These are phyloP conservation scores for Speoplatyrhinus poulsoni DNA, from an alignment of 2,113 vertebrate genomes.

Conservation along the genomic window DNA sequence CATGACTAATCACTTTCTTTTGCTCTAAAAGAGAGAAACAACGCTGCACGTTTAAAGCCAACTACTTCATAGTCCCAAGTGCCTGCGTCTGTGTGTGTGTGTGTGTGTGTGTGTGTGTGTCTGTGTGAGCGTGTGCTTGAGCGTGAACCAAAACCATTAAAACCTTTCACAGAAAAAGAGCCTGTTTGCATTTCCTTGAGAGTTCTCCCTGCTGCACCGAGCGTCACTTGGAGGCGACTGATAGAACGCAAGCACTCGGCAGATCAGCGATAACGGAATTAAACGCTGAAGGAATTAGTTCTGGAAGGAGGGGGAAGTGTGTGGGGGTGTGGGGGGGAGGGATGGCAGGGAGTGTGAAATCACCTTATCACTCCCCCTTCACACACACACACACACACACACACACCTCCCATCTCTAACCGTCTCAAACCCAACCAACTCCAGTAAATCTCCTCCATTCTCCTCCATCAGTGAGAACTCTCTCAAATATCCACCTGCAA, in stretches of 20 bases:
- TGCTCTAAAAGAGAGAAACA: background rate
- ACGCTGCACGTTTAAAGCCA: background rate
- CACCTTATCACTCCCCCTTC: too few species aligned
- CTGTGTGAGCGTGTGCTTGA: background rate
- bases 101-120: background rate
- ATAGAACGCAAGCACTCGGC: constrained; percentile 10
- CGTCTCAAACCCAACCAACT: background rate
- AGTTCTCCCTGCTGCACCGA: constrained; percentile 14
- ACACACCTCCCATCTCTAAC: constrained; percentile 43
- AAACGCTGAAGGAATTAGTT: constrained; percentile 60
- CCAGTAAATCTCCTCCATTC: background rate
- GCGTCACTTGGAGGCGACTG: background rate
- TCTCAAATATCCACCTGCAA: too few species aligned
- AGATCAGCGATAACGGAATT: constrained; percentile 52
- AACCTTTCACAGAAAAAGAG: constrained; percentile 26
- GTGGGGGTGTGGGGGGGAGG: constrained; percentile 22
- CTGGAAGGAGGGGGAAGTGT: constrained; percentile 34
- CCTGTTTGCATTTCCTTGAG: constrained; percentile 21
- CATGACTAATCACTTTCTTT: constrained; percentile 3
- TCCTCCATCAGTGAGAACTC: background rate
- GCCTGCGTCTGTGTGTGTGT: background rate
- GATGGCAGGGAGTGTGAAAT: constrained; percentile 50
- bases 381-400: too few species aligned
- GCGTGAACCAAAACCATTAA: constrained; percentile 11
- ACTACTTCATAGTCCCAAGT: background rate